Conservation (phyloP, 2,888 invertebrate species). For the Pinctada fucata region DNA sequence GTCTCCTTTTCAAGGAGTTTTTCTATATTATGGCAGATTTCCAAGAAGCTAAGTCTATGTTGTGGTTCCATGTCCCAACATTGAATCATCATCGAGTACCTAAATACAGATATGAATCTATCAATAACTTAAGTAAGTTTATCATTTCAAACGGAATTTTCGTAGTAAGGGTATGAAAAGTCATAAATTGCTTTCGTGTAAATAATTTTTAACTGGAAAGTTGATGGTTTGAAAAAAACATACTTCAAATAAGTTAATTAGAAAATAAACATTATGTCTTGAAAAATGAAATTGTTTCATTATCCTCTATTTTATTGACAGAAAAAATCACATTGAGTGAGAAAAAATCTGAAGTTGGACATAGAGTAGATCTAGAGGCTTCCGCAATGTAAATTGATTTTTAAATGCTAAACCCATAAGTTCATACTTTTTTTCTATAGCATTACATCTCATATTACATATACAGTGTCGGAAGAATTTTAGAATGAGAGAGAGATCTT, state of each 20-base stretch:
- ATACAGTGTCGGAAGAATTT: no score
- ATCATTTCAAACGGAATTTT: no score
- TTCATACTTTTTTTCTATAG: no score
- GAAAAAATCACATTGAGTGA: neutral
- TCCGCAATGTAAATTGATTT: neutral
- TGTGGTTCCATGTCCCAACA: conserved; percentile 94
- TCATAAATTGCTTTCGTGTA: no score
- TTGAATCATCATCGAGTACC: conserved; percentile 95
- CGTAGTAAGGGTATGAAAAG: no score
- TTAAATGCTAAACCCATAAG: no score
- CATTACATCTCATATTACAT: no score
- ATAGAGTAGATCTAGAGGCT: neutral
- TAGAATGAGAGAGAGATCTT: neutral
- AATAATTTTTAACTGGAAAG: no score
- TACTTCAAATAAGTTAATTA: no score
- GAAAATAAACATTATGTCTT: no score
- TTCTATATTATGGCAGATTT: conserved; percentile 89
- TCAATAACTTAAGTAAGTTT: neutral
- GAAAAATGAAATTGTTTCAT: no score
- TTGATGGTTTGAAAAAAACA: no score
- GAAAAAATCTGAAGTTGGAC: neutral
- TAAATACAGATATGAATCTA: conserved; percentile 37
- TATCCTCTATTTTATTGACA: neutral
- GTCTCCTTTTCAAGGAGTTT: conserved; percentile 91
- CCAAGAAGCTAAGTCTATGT: conserved; percentile 89